These are phyloP conservation scores for Buphagus erythrorhynchus DNA, from an alignment of 2,797 vertebrate species.

Conservation along the genomic window DNA sequence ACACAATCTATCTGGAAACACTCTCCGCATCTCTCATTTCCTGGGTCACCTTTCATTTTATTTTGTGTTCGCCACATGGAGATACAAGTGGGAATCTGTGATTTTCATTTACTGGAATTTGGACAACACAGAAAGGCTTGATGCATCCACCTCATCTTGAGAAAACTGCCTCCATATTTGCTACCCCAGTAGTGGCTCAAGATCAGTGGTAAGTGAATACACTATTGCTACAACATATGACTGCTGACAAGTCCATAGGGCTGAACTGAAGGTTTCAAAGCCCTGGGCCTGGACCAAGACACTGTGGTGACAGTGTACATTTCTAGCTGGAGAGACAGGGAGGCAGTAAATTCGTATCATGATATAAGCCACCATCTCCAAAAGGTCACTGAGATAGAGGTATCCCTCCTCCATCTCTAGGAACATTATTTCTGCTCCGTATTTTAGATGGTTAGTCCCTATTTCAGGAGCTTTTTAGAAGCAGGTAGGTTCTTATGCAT, in stretches of 20 bases:
- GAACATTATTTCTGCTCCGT: neutral
- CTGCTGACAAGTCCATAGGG: neutral
- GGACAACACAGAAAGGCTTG: neutral
- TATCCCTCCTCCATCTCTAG: neutral
- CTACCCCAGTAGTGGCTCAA: neutral
- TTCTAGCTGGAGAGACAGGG: neutral
- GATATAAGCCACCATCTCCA: neutral
- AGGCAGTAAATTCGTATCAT: neutral
- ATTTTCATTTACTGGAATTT: neutral
- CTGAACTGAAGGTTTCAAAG: neutral
- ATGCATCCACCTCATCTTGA: neutral
- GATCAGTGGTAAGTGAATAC: neutral
- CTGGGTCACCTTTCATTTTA: neutral
- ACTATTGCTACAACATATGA: neutral
- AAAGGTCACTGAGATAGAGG: neutral
- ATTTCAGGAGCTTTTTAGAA: neutral
- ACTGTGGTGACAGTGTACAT: neutral
- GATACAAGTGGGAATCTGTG: neutral
- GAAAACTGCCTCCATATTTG: neutral
- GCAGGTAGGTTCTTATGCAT: neutral
- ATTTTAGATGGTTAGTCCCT: neutral
- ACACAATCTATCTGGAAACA: neutral
- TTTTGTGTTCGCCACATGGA: neutral
- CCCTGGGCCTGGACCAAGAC: neutral
- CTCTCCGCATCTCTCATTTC: neutral